Evolutionary conservation across 1,140 invertebrate genomes (phyloP), one percentile per base, ranked within the genome.

Genomic region (Atta texana): DNA sequence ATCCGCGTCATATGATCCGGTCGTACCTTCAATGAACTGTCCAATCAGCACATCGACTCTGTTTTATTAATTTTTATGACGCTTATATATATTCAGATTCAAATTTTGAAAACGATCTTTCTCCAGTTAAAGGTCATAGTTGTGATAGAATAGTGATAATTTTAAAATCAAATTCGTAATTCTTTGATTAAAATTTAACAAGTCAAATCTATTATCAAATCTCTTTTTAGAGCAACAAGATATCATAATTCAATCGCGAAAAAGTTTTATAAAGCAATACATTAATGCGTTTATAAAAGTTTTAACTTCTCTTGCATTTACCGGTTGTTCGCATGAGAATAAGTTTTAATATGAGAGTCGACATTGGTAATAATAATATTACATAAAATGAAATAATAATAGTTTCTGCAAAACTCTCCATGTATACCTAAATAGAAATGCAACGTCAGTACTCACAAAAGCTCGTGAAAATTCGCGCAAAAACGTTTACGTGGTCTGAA

Each of bases 321-420:
- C 61, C 28, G 24, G 44, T 34, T 66, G 10, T 51, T 66, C 44
- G 39, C 76, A 34, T 49, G 76, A 44, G 39, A 64, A 63, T 77
- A 49, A 77, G 59, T 28, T 77, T 61, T 64, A 77, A 64, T 24
- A 28, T 39, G 71, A 59, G 61, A 64, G 61, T 49, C 44, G 24
- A 78, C 76, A 78, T 78, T 14, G 28, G 76, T 63, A 24, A 64
- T 49, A 77, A 64, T 39, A 31, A 44, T 8, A 39, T 66, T 66
- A 51, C 24, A 24, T 69, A 24, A 78, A 78, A 78, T n/a, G 28
- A 57, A 78, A 78, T 78, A 63, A 77, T 61, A 78, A 78, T 16
- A 51, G 16, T 66, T 64, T 49, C 24, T 14, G 12, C 18, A 66
- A 10, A 66, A 66, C 39, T 78, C 16, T 31, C 57, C 59, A 39